Base-by-base conservation (phyloP, 2,888 invertebrate genomes). In the Tineola bisselliella region DNA sequence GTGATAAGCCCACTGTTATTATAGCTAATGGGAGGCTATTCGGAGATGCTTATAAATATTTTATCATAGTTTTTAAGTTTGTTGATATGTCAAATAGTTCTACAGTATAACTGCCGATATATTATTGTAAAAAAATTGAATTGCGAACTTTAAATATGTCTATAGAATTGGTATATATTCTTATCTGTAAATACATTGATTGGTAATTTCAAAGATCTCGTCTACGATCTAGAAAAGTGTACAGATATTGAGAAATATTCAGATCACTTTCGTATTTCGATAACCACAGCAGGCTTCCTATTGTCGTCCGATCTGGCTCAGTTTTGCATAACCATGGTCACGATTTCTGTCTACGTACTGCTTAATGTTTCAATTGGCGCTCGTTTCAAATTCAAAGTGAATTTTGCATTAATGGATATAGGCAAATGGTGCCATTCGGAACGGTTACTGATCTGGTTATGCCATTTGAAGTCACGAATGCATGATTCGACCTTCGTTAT, bases 251-350 rank as follows among this genome's bases (percentile, higher is more conserved):
- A 65, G 66, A 69, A 71, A 67, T 67, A 70, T 70, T 64, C 66
- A 67, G 67, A 69, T 67, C 69, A 67, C 69, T 77, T 75, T 75
- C 67, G 64, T 65, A 64, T 66, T 67, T 64, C 70, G 67, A 73
- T 71, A 44, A 58, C 18, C 68, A 62, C 64, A 65, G 68, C 70
- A 65, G 69, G 74, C 76, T 77, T 79, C 77, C 76, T 76, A 70
- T 76, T 75, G 72, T 74, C 72, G 65, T 69, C 68, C 67, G 69
- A 70, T 72, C 67, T 67, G 65, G 43, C 17, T 33, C 68, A 69
- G 67, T 74, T 84, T 84, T 81, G 81, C 84, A 84, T 82, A 82
- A 81, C 68, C 64, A 64, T 68, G 65, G 74, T 81, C 84, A 84
- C 86, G 84, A 84, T 66, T 70, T 65, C 62, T 62, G 66, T 71